Evolutionary conservation across 2,113 vertebrate species (phyloP).

Genomic region (Uropsilus gracilis): DNA sequence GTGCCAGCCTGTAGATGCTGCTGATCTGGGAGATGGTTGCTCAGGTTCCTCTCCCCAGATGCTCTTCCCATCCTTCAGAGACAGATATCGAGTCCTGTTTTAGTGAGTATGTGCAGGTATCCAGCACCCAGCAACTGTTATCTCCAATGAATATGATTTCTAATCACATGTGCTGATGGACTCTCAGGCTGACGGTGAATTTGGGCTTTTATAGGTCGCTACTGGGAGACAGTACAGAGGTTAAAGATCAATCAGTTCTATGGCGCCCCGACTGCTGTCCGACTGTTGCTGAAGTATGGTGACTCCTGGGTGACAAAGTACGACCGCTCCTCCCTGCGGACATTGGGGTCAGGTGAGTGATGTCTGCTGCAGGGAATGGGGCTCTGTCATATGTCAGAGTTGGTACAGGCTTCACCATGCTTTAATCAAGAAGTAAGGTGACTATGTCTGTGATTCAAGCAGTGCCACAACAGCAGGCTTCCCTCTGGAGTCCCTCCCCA

Average conservation of each 20-base stretch:
- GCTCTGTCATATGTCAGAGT: background rate
- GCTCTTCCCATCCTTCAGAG: background rate
- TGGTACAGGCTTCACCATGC: background rate
- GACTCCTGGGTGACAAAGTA: conserved; percentile 94
- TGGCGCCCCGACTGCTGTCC: conserved; percentile 92
- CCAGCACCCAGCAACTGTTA: background rate
- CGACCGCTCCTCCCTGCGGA: conserved; percentile 92
- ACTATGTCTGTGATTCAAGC: background rate
- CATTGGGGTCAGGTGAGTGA: conserved; percentile 91
- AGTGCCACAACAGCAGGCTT: background rate
- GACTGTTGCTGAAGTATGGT: conserved; percentile 91
- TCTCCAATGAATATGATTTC: too few species aligned
- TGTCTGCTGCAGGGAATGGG: background rate
- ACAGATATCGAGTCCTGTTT: background rate
- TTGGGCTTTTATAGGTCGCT: conserved; percentile 88
- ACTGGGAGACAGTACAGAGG: conserved; percentile 94
- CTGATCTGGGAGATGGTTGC: background rate
- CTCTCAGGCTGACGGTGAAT: background rate
- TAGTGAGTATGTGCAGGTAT: background rate
- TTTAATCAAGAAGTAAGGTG: rapidly evolving
- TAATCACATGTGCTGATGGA: background rate
- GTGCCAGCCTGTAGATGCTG: background rate
- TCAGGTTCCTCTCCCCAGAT: rapidly evolving
- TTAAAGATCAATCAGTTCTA: conserved; percentile 95
- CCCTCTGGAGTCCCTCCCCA: background rate